phyloP scores from a whole-genome alignment of 1,140 invertebrate species.

The Metaphire vulgaris region DNA sequence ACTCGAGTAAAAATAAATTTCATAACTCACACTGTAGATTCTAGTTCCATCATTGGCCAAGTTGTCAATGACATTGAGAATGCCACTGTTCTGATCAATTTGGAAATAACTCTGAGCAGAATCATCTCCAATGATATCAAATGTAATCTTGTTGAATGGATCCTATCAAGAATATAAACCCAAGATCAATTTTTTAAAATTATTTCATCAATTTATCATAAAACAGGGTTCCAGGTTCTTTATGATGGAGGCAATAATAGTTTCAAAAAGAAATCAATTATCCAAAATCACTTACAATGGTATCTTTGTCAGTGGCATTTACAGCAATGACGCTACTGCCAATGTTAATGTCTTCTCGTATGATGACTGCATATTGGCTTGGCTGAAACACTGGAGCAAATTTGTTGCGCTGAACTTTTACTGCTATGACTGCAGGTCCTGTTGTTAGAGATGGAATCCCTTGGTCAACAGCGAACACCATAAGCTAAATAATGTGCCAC shows the following conservation, averaged over 20 bases:
- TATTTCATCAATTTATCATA: too few species aligned
- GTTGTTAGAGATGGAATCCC: background rate
- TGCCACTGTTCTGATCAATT: background rate
- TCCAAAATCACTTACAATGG: background rate
- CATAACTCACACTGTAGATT: background rate
- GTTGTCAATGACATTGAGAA: background rate
- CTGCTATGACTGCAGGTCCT: background rate
- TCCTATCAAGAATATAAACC: too few species aligned
- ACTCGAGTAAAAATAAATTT: background rate
- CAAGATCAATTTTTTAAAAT: too few species aligned
- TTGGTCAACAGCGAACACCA: background rate
- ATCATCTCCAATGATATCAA: background rate
- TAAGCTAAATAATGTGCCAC: background rate
- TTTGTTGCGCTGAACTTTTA: background rate
- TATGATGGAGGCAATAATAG: too few species aligned
- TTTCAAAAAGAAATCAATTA: too few species aligned
- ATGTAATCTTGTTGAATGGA: background rate
- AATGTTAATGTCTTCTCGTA: background rate
- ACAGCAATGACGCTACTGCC: background rate
- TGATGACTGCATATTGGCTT: background rate
- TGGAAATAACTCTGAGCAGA: background rate
- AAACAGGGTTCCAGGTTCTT: too few species aligned
- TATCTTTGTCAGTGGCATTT: background rate
- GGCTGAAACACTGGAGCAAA: background rate
- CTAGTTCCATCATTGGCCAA: background rate